A percentile compares a stretch with the other conserved stretches of the same genome.
Evolutionary conservation across 2,113 vertebrate species (phyloP).

Genomic region (Lethenteron camtschaticum): DNA sequence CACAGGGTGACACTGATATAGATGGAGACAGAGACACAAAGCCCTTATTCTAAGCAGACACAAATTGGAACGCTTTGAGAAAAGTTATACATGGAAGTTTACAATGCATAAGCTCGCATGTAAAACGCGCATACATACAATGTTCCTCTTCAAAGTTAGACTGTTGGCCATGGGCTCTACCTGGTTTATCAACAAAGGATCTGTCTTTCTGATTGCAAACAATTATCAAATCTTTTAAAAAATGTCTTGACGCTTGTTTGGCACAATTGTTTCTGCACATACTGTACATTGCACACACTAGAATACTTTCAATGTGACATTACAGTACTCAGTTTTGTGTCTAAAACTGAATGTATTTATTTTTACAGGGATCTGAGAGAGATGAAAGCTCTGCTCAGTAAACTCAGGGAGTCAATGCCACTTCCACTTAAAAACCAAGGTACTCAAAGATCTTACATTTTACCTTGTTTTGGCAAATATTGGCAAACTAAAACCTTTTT

Average conservation of each 20-base stretch:
- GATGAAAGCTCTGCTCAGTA: conserved; percentile 98
- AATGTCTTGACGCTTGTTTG: background rate
- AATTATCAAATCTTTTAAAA: background rate
- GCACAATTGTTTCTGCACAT: background rate
- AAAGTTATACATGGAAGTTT: too few relatives aligned
- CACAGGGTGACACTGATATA: too few relatives aligned
- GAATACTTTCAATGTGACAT: background rate
- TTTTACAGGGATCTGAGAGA: conserved; percentile 69
- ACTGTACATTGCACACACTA: background rate
- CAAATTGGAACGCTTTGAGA: too few relatives aligned
- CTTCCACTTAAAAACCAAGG: conserved; percentile 98
- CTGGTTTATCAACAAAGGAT: background rate
- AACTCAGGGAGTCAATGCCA: conserved; percentile 99
- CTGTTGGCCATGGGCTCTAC: too few relatives aligned
- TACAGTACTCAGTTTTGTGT: conserved; percentile 8
- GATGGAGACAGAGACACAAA: too few relatives aligned
- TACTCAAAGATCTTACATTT: conserved; percentile 16
- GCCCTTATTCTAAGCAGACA: too few relatives aligned
- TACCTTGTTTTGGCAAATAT: conserved; percentile 9
- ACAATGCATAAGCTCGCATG: too few relatives aligned
- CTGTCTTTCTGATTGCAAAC: background rate
- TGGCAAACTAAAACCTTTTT: background rate
- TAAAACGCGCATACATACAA: too few relatives aligned
- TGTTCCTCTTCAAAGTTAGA: too few relatives aligned
- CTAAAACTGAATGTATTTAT: conserved; percentile 14